Evolutionary conservation across 2,888 invertebrate genomes (phyloP).

Genomic region (Pseudococcus jackbeardsleyi): DNA sequence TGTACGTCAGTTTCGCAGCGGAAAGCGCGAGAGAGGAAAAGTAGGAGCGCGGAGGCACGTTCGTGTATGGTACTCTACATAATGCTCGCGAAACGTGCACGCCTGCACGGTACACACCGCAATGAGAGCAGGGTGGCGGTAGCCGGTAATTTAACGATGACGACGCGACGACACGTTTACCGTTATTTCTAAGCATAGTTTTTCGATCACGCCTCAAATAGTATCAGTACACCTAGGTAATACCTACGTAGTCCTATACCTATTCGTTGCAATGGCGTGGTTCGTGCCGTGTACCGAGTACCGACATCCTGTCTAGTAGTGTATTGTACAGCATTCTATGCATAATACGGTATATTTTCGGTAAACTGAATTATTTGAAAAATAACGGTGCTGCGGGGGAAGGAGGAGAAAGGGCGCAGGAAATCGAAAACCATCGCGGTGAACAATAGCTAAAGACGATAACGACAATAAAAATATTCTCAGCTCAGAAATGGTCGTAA

Average conservation of each 20-base stretch:
- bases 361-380: too few species aligned
- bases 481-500: too few species aligned
- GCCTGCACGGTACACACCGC: background rate
- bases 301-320: too few species aligned
- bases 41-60: background rate
- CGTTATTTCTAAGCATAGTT: background rate
- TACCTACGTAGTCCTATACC: background rate
- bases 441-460: too few species aligned
- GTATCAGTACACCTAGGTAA: too few species aligned
- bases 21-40: background rate
- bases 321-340: too few species aligned
- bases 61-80: background rate
- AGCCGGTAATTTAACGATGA: background rate
- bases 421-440: too few species aligned
- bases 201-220: background rate
- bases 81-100: background rate
- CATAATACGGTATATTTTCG: too few species aligned
- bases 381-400: too few species aligned
- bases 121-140: background rate
- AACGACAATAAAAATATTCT: too few species aligned
- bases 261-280: background rate
- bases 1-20: background rate
- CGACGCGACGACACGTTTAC: background rate
- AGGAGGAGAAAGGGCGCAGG: too few species aligned
- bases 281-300: background rate